A percentile compares a stretch with the other conserved stretches of the same genome.
Evolutionary conservation across 1,140 invertebrate genomes (phyloP).

Genomic region (Drosophila kikkawai): DNA sequence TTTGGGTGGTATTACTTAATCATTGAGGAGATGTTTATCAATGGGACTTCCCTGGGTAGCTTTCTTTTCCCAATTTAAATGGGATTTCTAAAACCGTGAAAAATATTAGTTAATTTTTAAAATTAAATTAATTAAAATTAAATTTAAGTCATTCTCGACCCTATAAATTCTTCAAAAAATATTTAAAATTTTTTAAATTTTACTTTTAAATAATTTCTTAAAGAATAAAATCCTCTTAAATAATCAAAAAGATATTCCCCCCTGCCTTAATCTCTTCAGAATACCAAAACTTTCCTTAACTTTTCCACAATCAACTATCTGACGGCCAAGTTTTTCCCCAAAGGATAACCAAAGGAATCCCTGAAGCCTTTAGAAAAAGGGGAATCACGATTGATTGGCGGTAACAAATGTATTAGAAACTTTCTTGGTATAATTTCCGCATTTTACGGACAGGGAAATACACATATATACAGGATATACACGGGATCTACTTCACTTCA

Average conservation of each 20-base stretch:
- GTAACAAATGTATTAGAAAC: conserved; percentile 81
- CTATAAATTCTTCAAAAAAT: too few relatives aligned
- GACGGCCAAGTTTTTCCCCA: conserved; percentile 24
- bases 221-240: neutral
- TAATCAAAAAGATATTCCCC: neutral
- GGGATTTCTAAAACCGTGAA: too few relatives aligned
- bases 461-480: neutral
- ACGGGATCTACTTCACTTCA: conserved; percentile 65
- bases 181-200: too few relatives aligned
- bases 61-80: neutral
- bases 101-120: too few relatives aligned
- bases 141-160: accelerated
- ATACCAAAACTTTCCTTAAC: neutral
- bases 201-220: neutral
- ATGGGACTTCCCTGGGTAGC: neutral
- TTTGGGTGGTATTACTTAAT: neutral
- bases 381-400: conserved; percentile 62
- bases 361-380: neutral
- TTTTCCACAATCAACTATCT: conserved; percentile 16
- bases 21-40: neutral
- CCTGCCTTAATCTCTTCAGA: neutral
- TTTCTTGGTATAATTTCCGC: conserved; percentile 80
- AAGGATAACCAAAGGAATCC: neutral
- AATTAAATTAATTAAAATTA: too few relatives aligned
- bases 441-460: conserved; percentile 54